Conservation (phyloP, 2,797 vertebrate species). For the Lagocephalus sceleratus region DNA sequence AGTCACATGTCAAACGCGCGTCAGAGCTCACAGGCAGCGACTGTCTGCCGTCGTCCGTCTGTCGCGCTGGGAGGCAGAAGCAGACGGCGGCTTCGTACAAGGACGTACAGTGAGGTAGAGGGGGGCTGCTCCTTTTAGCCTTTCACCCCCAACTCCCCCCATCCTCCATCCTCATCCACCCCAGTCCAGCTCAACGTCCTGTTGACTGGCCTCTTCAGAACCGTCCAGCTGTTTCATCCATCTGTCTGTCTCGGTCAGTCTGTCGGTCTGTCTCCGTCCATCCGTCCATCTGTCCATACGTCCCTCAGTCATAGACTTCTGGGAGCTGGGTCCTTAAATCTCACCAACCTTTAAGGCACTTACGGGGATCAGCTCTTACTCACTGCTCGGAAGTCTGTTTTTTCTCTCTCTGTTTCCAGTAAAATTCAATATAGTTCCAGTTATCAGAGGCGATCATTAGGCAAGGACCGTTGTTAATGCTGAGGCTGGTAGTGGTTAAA, state of each 20-base stretch:
- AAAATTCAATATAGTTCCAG: background rate
- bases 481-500: slow-evolving; percentile 62
- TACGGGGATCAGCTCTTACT: slow-evolving; percentile 33
- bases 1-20: slow-evolving; percentile 48
- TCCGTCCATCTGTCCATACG: slow-evolving; percentile 1
- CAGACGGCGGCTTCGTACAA: slow-evolving; percentile 10
- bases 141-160: slow-evolving; percentile 4
- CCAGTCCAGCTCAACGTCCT: slow-evolving; percentile 7
- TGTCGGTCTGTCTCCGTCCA: no score
- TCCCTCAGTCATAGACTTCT: slow-evolving; percentile 36
- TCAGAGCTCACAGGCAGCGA: slow-evolving; percentile 55
- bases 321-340: slow-evolving; percentile 54
- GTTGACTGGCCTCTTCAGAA: slow-evolving; percentile 13
- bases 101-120: slow-evolving; percentile 5
- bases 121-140: slow-evolving; percentile 15
- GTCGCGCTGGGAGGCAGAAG: slow-evolving; percentile 25
- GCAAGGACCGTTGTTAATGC: slow-evolving; percentile 69
- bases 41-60: slow-evolving; percentile 32
- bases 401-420: slow-evolving; percentile 3
- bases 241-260: slow-evolving; percentile 10
- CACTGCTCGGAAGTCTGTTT: slow-evolving; percentile 21
- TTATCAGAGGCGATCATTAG: slow-evolving; percentile 16
- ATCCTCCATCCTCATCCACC: background rate
- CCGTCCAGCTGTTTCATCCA: slow-evolving; percentile 35
- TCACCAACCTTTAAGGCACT: slow-evolving; percentile 46